A percentile compares a stretch with the other conserved stretches of the same genome.
These are phyloP conservation scores for Rambutsinella grinnellia DNA, from an alignment of 2,888 invertebrate species.

Conservation along the genomic window DNA sequence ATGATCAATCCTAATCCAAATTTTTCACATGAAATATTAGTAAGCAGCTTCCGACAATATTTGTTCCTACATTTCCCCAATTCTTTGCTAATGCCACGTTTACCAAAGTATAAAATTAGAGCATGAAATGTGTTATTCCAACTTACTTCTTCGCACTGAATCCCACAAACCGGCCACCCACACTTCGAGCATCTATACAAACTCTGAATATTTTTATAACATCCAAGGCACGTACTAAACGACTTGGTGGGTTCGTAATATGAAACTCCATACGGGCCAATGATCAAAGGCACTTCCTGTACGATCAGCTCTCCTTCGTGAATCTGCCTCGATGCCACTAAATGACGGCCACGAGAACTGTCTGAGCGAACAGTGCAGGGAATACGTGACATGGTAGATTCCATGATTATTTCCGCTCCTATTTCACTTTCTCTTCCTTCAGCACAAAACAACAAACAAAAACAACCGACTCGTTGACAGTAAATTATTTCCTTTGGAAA, in stretches of 20 bases:
- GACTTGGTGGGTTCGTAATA: constrained; percentile 39
- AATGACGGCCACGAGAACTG: constrained; percentile 50
- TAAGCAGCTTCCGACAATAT: no score
- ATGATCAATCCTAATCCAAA: no score
- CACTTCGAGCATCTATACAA: constrained; percentile 61
- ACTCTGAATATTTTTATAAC: constrained; percentile 56
- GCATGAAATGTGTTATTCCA: no score
- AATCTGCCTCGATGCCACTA: constrained; percentile 61
- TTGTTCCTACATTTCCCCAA: no score
- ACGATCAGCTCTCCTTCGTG: constrained; percentile 60
- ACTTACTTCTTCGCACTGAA: constrained; percentile 63
- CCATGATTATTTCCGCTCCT: no score
- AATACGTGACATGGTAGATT: constrained; percentile 8
- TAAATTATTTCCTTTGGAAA: background rate
- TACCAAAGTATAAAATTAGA: no score
- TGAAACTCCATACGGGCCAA: constrained; percentile 58
- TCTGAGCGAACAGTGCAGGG: constrained; percentile 53
- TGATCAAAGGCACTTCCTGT: constrained; percentile 59
- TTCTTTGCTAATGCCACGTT: no score
- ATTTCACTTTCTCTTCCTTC: no score
- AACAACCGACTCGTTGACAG: background rate
- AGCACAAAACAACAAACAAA: background rate
- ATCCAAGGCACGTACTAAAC: constrained; percentile 58
- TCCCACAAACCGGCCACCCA: constrained; percentile 62
- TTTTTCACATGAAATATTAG: no score